Base-by-base conservation (phyloP, 2,113 vertebrate species). In the Percopsis transmontana region DNA sequence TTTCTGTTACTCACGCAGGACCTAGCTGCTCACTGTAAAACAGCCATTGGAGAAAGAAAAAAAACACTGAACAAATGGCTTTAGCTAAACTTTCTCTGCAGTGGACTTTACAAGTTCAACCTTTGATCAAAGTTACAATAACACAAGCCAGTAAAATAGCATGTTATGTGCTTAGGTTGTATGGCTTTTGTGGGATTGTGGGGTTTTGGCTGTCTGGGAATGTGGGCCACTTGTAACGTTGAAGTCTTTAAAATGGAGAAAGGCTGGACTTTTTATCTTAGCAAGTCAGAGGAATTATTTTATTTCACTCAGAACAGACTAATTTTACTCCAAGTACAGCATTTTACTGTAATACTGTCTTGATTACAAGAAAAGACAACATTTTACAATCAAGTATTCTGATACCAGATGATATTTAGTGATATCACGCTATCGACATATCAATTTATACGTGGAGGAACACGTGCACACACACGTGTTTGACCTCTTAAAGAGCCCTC, bases 61-160 rank as follows among this genome's bases (percentile, higher is more conserved):
- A 81, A 74, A 63, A 55, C 77, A 13, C 54, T 72, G 18, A 80
- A 55, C 15, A 70, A 70, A 80, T 48, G 53, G 67, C 58, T 85
- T 77, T 62, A 18, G 71, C 63, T 57, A 23, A 27, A 54, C 67
- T 77, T 72, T 79, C 66, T 63, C 75, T 66, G 68, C 58, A 53
- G 77, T 75, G 72, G 71, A 80, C 80, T 71, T 79, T 86, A 76
- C 82, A 84, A 87, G 83, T 82, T 83, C 76, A 80, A 85, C 81
- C 90, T 90, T 90, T 92, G 89, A 91, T 89, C 87, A 85, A 39
- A 66, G 77, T 72, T 68, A 83, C 79, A 78, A 84, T 87, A 88
- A 88, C 80, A 88, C 83, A 85, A 88, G 71, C 74, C 80, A 83
- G 78, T 88, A 84, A 90, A 86, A 84, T 69, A 66, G 63, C 27